Base-by-base conservation (phyloP, 2,888 invertebrate genomes). In the Cephus rjabovi region DNA sequence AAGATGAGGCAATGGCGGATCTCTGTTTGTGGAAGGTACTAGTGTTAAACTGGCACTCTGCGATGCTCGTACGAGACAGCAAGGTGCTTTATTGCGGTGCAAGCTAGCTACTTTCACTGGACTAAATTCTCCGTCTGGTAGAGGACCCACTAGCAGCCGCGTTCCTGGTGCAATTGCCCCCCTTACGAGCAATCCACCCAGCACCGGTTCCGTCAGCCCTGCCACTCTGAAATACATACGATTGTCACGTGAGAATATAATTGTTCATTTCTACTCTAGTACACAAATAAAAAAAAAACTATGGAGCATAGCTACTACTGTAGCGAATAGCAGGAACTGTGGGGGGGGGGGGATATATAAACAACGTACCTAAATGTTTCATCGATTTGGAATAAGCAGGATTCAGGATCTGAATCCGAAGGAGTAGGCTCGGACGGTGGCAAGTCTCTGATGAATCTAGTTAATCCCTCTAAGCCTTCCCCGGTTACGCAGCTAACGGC, bases 401-500 rank as follows among this genome's bases (percentile, higher is more conserved):
- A 88, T 77, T 83, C 95, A 92, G 90, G 86, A 77, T 90, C 88
- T 3, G 87, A 86, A 68, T 89, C 87, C 12, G 85, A 83, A 3
- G 86, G 83, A 30, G 86, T 85, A 4, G 87, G 85, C 76, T 91
- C 88, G 33, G 87, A 81, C 1, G 91, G 88, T 12, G 95, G 94
- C 73, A 98, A 93, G 33, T 98, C 96, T 88, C 98, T 95, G 31
- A 99, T 94, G 91, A 98, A 98, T 80, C 95, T 96, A 83, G 96
- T 96, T 34, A 99, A 93, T 12, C 97, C 93, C 87, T 96, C 95
- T 37, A 98, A 92, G 0, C 98, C 98, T 77, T 94, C 93, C 0
- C 99, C 99, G 0, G 95, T 96, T 0, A 99, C 98, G 89, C 97
- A 97, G 34, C 98, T 98, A 74, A 99, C 96, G 76, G 95, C 96